Evolutionary conservation across 92 coral and sea anemone genomes (phyloP).

Genomic region (Anthopleura xanthogrammica): DNA sequence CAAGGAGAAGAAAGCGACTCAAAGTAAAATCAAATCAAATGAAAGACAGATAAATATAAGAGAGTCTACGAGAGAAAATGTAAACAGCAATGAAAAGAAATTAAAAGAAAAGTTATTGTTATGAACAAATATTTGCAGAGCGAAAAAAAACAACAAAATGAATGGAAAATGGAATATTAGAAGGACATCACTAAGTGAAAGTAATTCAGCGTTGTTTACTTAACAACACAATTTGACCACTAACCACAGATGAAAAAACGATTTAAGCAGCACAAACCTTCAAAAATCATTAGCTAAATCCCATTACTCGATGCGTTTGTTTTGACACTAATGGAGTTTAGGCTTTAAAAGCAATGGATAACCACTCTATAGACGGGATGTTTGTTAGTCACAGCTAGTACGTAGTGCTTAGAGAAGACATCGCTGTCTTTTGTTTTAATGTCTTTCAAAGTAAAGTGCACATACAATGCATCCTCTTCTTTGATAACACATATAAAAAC

Average conservation of each 20-base stretch:
- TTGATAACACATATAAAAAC: neutral
- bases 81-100: too few relatives aligned
- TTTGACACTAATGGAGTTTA: neutral
- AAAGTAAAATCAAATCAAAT: too few relatives aligned
- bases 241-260: neutral
- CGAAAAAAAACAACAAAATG: neutral
- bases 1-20: too few relatives aligned
- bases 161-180: neutral
- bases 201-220: neutral
- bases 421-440: neutral
- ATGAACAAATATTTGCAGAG: neutral
- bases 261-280: neutral
- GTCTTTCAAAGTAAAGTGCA: neutral
- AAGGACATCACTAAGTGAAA: neutral
- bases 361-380: constrained; percentile 1
- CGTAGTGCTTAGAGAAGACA: neutral
- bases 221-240: neutral
- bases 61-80: too few relatives aligned
- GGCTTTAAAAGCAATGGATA: neutral
- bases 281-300: neutral
- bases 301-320: constrained; percentile 1
- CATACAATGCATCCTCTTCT: neutral
- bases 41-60: too few relatives aligned
- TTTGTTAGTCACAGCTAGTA: neutral
- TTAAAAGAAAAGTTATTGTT: neutral